phyloP scores from a whole-genome alignment of 2,113 vertebrate genomes.

The Plotosus lineatus region DNA sequence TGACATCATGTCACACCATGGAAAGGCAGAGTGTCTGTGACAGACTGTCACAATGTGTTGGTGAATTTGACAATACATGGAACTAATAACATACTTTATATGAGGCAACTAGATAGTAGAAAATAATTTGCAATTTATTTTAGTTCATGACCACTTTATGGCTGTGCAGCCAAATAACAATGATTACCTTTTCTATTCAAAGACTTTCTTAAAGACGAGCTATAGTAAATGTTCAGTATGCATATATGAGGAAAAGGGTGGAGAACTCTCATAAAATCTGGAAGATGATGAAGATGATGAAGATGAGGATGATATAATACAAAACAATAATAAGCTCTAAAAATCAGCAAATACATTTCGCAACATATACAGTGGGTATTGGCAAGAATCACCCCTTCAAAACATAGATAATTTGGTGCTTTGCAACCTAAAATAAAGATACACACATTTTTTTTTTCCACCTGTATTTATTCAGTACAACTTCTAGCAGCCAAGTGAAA shows the following conservation, averaged over 20 bases:
- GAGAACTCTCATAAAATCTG: not conserved
- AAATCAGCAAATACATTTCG: too few species aligned
- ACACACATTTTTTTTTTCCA: too few species aligned
- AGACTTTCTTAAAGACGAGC: not conserved
- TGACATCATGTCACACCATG: constrained; percentile 32
- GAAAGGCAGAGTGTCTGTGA: constrained; percentile 41
- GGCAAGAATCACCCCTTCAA: too few species aligned
- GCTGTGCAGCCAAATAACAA: constrained; percentile 19
- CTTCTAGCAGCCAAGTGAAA: too few species aligned
- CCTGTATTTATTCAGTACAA: too few species aligned
- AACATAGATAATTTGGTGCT: too few species aligned
- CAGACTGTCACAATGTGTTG: constrained; percentile 40
- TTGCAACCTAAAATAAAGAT: too few species aligned
- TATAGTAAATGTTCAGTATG: not conserved
- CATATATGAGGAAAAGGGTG: too few species aligned
- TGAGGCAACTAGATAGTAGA: constrained; percentile 24
- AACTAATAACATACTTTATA: constrained; percentile 35
- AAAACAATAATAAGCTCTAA: too few species aligned
- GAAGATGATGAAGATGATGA: not conserved
- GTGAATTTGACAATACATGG: constrained; percentile 34
- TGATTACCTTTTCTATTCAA: not conserved
- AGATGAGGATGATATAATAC: too few species aligned
- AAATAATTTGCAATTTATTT: constrained; percentile 6
- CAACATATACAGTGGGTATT: too few species aligned
- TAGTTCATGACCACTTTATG: constrained; percentile 12